These are phyloP conservation scores for Drosophila hamatofila DNA, from an alignment of 2,888 invertebrate species.

Conservation along the genomic window DNA sequence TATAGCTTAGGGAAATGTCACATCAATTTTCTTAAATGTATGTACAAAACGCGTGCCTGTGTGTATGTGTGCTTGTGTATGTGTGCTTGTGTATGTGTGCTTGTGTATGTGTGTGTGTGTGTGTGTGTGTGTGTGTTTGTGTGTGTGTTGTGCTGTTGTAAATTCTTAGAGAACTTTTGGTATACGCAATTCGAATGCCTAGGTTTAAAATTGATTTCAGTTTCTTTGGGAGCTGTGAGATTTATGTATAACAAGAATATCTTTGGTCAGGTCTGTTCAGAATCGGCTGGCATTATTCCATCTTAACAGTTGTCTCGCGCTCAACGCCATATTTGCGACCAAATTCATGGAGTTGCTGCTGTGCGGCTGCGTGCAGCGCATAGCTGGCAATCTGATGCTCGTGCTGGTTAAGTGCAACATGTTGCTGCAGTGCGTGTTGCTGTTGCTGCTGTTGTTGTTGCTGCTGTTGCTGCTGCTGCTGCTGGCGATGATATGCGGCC, in stretches of 20 bases:
- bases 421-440: conserved; percentile 58
- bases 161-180: conserved; percentile 68
- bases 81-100: not conserved
- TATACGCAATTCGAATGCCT: conserved; percentile 37
- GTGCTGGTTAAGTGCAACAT: conserved; percentile 73
- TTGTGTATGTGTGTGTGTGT: not conserved
- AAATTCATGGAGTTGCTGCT: conserved; percentile 80
- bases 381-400: conserved; percentile 77
- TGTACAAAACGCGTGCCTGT: conserved; percentile 48
- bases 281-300: conserved; percentile 71
- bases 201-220: conserved; percentile 40
- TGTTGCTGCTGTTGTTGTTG: conserved; percentile 68
- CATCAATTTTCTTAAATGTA: conserved; percentile 54
- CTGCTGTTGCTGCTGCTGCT: conserved; percentile 66
- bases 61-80: conserved; percentile 3
- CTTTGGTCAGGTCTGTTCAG: conserved; percentile 62
- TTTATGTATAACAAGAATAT: conserved; percentile 66
- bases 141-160: conserved; percentile 9
- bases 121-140: not conserved
- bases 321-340: conserved; percentile 79
- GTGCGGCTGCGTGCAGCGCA: conserved; percentile 73
- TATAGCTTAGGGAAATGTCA: conserved; percentile 51
- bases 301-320: conserved; percentile 84
- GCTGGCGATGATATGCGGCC: conserved; percentile 67
- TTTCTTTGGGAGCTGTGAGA: conserved; percentile 80